phyloP scores from a whole-genome alignment of 2,113 vertebrate species.

The Antechinus stuartii region DNA sequence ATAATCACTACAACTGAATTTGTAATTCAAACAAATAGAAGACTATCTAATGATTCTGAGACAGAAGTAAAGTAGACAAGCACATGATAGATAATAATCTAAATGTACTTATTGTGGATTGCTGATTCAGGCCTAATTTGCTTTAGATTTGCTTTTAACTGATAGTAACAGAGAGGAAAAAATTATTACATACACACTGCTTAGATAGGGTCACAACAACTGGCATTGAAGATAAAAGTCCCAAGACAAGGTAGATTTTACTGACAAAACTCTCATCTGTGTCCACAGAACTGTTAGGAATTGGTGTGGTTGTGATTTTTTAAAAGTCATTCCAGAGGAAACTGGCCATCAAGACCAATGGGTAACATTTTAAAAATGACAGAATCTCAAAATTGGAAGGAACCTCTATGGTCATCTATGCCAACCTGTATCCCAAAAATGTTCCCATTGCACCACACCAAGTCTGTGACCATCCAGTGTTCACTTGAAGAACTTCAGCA shows the following conservation, averaged over 20 bases:
- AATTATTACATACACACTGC: slow-evolving; percentile 26
- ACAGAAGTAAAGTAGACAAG: slow-evolving; percentile 57
- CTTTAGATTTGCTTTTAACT: slow-evolving; percentile 39
- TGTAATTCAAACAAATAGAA: slow-evolving; percentile 64
- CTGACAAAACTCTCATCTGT: background rate
- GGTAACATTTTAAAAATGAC: background rate
- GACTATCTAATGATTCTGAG: slow-evolving; percentile 51
- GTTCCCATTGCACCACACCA: background rate
- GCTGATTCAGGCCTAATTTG: slow-evolving; percentile 64
- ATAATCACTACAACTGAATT: slow-evolving; percentile 68
- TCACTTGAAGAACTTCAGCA: background rate
- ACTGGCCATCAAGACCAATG: background rate
- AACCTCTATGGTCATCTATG: background rate
- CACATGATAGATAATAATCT: slow-evolving; percentile 51
- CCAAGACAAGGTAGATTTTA: background rate
- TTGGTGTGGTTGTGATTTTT: background rate
- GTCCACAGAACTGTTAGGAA: slow-evolving; percentile 19
- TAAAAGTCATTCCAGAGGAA: background rate
- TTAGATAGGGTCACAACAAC: background rate
- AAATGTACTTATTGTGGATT: slow-evolving; percentile 49
- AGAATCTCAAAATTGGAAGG: background rate
- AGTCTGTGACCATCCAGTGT: background rate
- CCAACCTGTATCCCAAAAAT: background rate
- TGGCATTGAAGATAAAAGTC: background rate
- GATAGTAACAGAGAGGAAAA: slow-evolving; percentile 34